phyloP scores from a whole-genome alignment of 2,797 vertebrate species.

The Columba guinea region DNA sequence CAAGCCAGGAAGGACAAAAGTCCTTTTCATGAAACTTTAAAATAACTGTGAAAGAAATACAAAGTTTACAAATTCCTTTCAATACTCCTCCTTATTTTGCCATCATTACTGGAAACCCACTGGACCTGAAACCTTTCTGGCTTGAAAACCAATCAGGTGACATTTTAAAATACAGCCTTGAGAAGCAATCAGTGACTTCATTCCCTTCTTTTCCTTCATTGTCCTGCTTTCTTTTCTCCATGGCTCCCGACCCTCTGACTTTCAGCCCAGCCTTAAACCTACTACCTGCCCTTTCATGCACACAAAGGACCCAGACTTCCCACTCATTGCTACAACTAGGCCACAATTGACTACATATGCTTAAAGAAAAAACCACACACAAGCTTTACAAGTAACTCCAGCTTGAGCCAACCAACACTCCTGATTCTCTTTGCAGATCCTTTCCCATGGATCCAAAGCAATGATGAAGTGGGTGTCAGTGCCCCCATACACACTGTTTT shows the following conservation, averaged over 20 bases:
- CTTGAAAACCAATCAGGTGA: conserved; percentile 29
- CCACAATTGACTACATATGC: neutral
- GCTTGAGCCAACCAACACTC: neutral
- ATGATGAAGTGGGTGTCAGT: neutral
- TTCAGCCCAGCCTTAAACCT: neutral
- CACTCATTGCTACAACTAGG: neutral
- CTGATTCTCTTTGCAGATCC: neutral
- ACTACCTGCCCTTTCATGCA: neutral
- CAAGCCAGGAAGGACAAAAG: conserved; percentile 32
- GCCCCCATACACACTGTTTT: neutral
- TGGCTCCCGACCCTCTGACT: neutral
- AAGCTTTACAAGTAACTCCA: accelerated
- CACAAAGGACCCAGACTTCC: neutral
- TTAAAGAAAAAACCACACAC: neutral
- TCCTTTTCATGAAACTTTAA: conserved; percentile 31
- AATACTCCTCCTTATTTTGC: conserved; percentile 21
- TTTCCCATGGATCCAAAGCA: neutral
- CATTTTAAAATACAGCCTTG: conserved; percentile 35
- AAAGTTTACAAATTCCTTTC: conserved; percentile 38
- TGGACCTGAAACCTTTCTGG: conserved; percentile 31
- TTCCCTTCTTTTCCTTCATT: conserved; percentile 1
- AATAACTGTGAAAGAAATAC: conserved; percentile 32
- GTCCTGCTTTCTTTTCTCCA: neutral
- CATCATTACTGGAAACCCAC: conserved; percentile 28
- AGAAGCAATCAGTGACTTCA: conserved; percentile 42